Base-by-base conservation (phyloP, 2,888 invertebrate species). In the Drosophila pegasa region DNA sequence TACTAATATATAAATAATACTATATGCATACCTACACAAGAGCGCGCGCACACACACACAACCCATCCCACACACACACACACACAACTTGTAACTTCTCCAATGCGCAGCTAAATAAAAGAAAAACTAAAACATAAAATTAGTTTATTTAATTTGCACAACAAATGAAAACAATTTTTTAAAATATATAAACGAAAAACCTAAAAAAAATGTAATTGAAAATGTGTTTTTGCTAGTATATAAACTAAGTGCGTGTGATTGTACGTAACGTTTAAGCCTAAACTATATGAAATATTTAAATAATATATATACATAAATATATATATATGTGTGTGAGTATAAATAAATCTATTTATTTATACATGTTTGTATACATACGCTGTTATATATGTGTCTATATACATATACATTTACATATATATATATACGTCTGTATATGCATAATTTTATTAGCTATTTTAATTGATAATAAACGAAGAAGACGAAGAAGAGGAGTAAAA, bases 211-310 rank as follows among this genome's bases (percentile, higher is more conserved):
- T 22, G 14, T 29, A 72, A 68, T 65, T 58, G 31, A 58, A 75
- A 61, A 75, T 77, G 71, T 82, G 79, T 81, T 87, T 78, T 83
- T 78, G 75, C 77, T 77, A 83, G 71, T 67, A 65, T 71, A 60
- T 87, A 58, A 60, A 70, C 69, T 86, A 86, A 86, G 88, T 88
- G 73, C 74, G 85, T 86, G 85, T 88, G 88, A 86, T 87, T 86
- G 87, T 86, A 78, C 65, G 76, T 88, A 83, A 57, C 58, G 48
- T 45, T 66, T 85, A 83, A 83, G 87, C 45, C 52, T 59, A 71
- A 75, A 68, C 51, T 68, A 69, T 67, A 80, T 63, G 64, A 51
- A 61, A 60, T 77, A 70, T 66, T 59, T 75, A 70, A 62, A 51
- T 54, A 55, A 57, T 48, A 27, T 25, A 18, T 31, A 25, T 25